phyloP scores from a whole-genome alignment of 1,140 invertebrate species.

The Rhyacophila brunnea region DNA sequence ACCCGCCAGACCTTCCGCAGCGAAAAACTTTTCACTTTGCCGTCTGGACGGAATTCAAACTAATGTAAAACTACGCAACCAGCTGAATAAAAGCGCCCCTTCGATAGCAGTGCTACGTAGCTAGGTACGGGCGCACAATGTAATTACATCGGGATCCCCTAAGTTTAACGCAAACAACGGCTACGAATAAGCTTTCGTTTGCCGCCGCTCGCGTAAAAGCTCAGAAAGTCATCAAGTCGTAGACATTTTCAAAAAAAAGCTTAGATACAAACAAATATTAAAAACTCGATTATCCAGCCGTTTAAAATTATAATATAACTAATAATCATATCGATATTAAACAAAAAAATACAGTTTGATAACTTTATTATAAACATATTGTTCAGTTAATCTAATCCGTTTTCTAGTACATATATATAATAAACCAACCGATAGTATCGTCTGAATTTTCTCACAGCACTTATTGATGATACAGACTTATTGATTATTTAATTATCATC shows the following conservation, averaged over 20 bases:
- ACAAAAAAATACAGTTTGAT: too few species aligned
- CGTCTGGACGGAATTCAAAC: slow-evolving; percentile 7
- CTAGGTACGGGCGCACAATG: not conserved
- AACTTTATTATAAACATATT: too few species aligned
- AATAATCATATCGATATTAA: too few species aligned
- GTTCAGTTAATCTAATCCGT: too few species aligned
- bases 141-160: slow-evolving; percentile 25
- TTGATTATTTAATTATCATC: too few species aligned
- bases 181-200: too few species aligned
- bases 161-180: slow-evolving; percentile 22
- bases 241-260: not conserved
- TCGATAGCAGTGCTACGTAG: not conserved
- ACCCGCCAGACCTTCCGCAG: not conserved
- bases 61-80: slow-evolving; percentile 7
- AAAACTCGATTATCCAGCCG: too few species aligned
- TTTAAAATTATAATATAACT: too few species aligned
- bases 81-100: not conserved
- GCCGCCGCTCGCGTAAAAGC: too few species aligned
- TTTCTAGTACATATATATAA: slow-evolving; percentile 1
- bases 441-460: too few species aligned
- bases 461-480: too few species aligned
- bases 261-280: not conserved
- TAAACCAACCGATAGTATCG: not conserved
- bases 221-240: not conserved
- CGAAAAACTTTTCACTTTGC: slow-evolving; percentile 1